Base-by-base conservation (phyloP, 2,888 invertebrate genomes). In the Myathropa florea region DNA sequence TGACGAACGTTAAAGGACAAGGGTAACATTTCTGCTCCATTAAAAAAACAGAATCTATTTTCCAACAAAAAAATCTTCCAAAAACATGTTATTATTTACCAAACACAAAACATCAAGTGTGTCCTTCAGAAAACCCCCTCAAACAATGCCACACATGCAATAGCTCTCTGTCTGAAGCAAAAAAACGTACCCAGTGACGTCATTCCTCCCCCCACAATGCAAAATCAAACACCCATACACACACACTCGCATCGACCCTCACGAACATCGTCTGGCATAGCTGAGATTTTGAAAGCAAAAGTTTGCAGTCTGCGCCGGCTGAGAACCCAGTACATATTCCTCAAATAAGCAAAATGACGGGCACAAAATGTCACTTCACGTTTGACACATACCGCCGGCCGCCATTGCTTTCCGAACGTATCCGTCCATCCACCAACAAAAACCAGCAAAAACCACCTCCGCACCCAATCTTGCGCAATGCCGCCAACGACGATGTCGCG, bases 271-370 rank as follows among this genome's bases (percentile, higher is more conserved):
- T 46, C 46, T 18, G 18, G 46, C 46, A 18, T 9, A 23, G 24
- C 24, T 4, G 1, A 30, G 26, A 7, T 46, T 46, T 46, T 39
- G 12, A 30, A 72, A 18, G 18, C 24, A 30, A 24, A n/a, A 39
- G 36, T 6, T 14, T 18, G 6, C 55, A 68, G 28, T 30, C 77
- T 88, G 53, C 18, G 4, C 12, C 88, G 89, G 88, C 91, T 91
- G 91, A 77, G 85, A 82, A 75, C 91, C 91, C 88, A 89, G 89
- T 83, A 81, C 55, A 84, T 71, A 88, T 90, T 91, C 90, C 90
- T 90, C 91, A 90, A 92, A 91, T 91, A 92, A 92, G 92, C 92
- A 92, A 92, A 92, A 92, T 92, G 92, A 92, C 92, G 92, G 92
- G 91, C 91, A 91, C 90, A 91, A 92, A 91, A 90, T 90, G 90